Percentiles rank a stretch among this genome's conserved stretches.
Evolutionary conservation across 1,140 invertebrate species (phyloP).

Genomic region (Anagrus nilaparvatae): DNA sequence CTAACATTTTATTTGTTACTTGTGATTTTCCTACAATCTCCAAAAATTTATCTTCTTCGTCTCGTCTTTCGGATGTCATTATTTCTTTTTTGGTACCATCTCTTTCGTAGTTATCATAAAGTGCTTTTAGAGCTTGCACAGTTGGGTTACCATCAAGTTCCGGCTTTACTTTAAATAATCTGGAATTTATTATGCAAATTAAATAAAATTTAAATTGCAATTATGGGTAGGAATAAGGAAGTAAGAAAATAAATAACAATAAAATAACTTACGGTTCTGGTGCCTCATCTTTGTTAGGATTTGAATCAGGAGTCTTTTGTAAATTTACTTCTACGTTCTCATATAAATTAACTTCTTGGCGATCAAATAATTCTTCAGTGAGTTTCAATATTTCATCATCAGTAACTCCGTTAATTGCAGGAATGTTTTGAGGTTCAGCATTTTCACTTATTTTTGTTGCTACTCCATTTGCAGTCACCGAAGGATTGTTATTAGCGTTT

Average conservation of each 20-base stretch:
- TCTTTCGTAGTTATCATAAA: conserved; percentile 64
- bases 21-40: conserved; percentile 48
- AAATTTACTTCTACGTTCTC: conserved; percentile 32
- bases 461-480: background rate
- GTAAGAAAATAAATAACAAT: background rate
- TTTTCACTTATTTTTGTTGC: background rate
- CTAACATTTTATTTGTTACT: conserved; percentile 46
- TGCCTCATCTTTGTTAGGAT: conserved; percentile 29
- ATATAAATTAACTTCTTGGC: conserved; percentile 28
- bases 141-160: conserved; percentile 28
- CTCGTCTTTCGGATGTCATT: conserved; percentile 49
- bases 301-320: conserved; percentile 21
- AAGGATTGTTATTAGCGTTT: background rate
- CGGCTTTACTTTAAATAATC: conserved; percentile 27
- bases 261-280: conserved; percentile 29
- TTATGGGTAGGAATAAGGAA: conserved; percentile 2
- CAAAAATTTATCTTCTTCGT: conserved; percentile 48
- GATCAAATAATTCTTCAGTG: conserved; percentile 33
- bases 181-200: conserved; percentile 19
- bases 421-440: background rate
- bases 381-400: conserved; percentile 29
- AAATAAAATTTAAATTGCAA: background rate
- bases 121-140: conserved; percentile 49
- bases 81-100: conserved; percentile 62
- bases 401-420: conserved; percentile 20